Evolutionary conservation across 30 jellyfish, hydroid and myxozoan genomes (phyloP), one percentile per base, ranked within the genome.

Genomic region (Phacellophora camtschatica): DNA sequence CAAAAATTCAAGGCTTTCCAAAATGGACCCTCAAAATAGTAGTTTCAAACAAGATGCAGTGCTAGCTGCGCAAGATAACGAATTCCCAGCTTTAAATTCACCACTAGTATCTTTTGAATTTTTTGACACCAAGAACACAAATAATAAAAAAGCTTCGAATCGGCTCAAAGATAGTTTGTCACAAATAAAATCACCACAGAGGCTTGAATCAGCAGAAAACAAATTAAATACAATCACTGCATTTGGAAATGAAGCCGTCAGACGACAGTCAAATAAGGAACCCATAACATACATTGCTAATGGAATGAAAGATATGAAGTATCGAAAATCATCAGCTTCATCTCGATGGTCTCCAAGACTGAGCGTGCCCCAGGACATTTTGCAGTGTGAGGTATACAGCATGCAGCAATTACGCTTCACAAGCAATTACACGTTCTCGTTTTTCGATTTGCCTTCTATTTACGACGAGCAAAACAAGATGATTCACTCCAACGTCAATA

Each of bases 371-470:
- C 74, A 65, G 15, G 39, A 39, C 23, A 36, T 16, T 13, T 61
- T 80, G 10, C 25, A 29, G 30, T 37, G 13, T 34, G 91, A 80
- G 71, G 82, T 51, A 30, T 64, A 64, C 32, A 31, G 84, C 66
- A 43, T 80, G 84, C 77, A 80, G 43, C 45, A 23, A 34, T 27
- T 80, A 59, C 77, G 72, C 29, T 65, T 80, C 42, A 80, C 91
- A 24, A 80, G 42, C 46, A 65, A 49, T 36, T 65, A 13, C 66
- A 80, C 91, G 13, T 80, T 64, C 29, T 80, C 91, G 2, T 80
- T 80, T 66, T 80, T 80, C 66, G 69, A 64, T 9, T n/a, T 67
- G 71, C 91, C 74, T 25, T 48, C 91, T 42, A 35, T 42, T 4
- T 80, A 80, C 37, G 66, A 49, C 18, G 83, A 51, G 84, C 78